A percentile compares a stretch with the other conserved stretches of the same genome.
Conservation (phyloP, 2,797 vertebrate species). For the Sylvilagus floridanus region DNA sequence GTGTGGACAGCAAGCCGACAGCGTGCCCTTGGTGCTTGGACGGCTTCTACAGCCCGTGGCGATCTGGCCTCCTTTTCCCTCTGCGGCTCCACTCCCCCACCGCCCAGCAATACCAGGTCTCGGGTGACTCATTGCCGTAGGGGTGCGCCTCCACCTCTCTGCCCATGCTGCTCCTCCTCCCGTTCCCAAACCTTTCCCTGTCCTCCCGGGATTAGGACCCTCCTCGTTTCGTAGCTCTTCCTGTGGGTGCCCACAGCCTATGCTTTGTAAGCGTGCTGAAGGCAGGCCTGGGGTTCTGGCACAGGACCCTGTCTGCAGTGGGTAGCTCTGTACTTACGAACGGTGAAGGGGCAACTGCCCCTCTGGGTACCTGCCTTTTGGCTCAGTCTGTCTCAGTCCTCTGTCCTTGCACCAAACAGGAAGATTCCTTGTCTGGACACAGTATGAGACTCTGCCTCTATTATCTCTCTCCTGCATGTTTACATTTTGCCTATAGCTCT, state of each 20-base stretch:
- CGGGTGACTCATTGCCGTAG: neutral
- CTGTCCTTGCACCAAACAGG: neutral
- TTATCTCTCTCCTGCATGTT: neutral
- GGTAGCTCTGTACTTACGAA: neutral
- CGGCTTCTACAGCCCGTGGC: neutral
- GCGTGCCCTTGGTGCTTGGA: neutral
- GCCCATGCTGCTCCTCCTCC: neutral
- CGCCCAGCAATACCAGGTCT: neutral
- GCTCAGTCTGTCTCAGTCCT: neutral
- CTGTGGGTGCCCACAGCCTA: neutral
- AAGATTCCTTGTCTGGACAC: neutral
- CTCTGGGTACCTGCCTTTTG: neutral
- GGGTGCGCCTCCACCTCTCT: neutral
- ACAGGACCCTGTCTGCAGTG: neutral
- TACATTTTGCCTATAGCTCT: slow-evolving; percentile 12
- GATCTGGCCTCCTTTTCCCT: neutral
- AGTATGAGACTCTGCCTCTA: neutral
- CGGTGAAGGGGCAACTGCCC: neutral
- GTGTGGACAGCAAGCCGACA: neutral
- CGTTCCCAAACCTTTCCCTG: neutral
- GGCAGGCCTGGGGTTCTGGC: neutral
- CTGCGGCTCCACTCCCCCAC: neutral
- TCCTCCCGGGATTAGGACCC: neutral
- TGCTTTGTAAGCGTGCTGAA: neutral
- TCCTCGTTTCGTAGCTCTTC: neutral